Evolutionary conservation across 2,888 invertebrate genomes (phyloP), one percentile per base, ranked within the genome.

Genomic region (Heliconius hortense): DNA sequence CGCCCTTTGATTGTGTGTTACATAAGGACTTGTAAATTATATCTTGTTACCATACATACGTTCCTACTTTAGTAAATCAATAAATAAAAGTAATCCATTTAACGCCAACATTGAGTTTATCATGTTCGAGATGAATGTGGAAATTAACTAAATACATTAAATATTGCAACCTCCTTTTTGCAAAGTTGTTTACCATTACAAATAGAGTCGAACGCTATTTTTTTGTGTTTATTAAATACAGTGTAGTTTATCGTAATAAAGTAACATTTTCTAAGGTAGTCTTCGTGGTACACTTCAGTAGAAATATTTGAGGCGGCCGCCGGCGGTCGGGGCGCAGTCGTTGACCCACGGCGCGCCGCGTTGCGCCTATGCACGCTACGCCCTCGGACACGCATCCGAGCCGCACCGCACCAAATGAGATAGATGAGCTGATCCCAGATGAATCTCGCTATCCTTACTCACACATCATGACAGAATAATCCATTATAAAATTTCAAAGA

Each of bases 291-390:
- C 74, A 72, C 62, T 68, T 39, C 68, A 72, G 76, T 76, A 72
- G 87, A 88, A 87, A 88, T 89, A 87, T 89, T 88, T 86, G 77
- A 75, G 76, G 66, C 78, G 63, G 78, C 74, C 68, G 75, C 72
- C 43, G 73, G 66, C 77, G 69, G 67, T 75, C 76, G 82, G 84
- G 82, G 82, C 82, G 82, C 79, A 90, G 91, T 90, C 92, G 90
- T 90, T 92, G 92, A 92, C 93, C 92, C 84, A 81, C 79, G 82
- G 85, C 81, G 78, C 81, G 80, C 82, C 83, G 83, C 81, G 82
- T 82, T 79, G 82, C 85, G 82, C 82, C 83, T 84, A 82, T 76
- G 77, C 81, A 80, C 76, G 81, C 79, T 79, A 80, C 77, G 78
- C 79, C 82, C 79, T 79, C 79, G 67, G 77, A 78, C 79, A 68